Percentiles rank a stretch among this genome's conserved stretches.
Conservation (phyloP, 1,140 invertebrate genomes). For the Gonatopus flavifemur region DNA sequence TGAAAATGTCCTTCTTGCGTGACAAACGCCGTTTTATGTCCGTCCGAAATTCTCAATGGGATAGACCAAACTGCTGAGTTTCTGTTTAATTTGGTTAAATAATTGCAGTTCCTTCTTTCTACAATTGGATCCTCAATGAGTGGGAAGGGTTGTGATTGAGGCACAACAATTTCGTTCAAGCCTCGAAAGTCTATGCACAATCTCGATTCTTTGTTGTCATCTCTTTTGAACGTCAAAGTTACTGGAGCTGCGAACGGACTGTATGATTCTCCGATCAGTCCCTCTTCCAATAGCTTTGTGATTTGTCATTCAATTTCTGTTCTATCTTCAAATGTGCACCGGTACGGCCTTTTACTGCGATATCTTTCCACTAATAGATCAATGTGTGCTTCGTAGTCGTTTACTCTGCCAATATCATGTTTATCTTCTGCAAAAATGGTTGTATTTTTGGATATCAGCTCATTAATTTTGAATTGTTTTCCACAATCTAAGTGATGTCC, state of each 20-base stretch:
- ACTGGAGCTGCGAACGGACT: constrained; percentile 7
- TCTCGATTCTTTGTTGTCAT: background rate
- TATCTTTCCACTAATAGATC: background rate
- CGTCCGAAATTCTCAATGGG: background rate
- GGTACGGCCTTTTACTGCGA: background rate
- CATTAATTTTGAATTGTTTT: background rate
- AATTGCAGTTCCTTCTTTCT: background rate
- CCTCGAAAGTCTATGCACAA: background rate
- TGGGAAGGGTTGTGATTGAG: background rate
- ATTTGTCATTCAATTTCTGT: background rate
- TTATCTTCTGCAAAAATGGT: background rate
- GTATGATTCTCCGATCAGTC: background rate
- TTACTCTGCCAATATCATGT: constrained; percentile 5
- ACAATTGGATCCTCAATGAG: background rate
- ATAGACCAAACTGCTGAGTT: background rate
- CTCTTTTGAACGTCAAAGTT: background rate
- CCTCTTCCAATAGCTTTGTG: background rate
- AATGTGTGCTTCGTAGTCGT: background rate
- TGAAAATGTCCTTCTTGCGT: background rate
- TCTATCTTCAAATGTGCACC: constrained; percentile 13
- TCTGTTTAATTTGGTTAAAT: background rate
- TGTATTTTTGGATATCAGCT: background rate
- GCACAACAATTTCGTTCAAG: background rate
- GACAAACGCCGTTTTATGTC: background rate
- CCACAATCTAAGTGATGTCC: background rate